Evolutionary conservation across 2,888 invertebrate genomes (phyloP), one percentile per base, ranked within the genome.

Genomic region (Busseola fusca): DNA sequence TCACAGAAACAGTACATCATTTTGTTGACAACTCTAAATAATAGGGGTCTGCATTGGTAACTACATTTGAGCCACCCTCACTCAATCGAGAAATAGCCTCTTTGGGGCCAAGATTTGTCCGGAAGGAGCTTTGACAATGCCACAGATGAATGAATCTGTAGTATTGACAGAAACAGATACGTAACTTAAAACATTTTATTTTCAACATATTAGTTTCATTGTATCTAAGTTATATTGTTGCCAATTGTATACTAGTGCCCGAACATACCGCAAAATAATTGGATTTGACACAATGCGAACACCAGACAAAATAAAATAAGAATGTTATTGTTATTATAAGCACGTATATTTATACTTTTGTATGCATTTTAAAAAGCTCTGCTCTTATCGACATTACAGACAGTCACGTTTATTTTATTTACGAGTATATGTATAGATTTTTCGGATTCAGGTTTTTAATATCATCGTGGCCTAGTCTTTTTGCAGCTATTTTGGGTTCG

Each of bases 51-150:
- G 72, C 27, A 76, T 74, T 78, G 60, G 64, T 72, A 78, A 81
- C 64, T 76, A 82, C 79, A 71, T 69, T n/a, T 72, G 67, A 70
- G 87, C 88, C 93, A 89, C 93, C 93, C 93, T 92, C 92, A 84
- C 88, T 91, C 90, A 90, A 83, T 90, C 91, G 91, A 91, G 89
- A 92, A 93, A 93, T 91, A 91, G 90, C 87, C 90, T 91, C 88
- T 92, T 91, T 91, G 87, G 91, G 91, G 88, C 88, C 90, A 90
- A 91, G 90, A 90, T 90, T 89, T 87, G 85, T 84, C 90, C 89
- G 90, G 91, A 91, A 91, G 80, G 69, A 79, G 78, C 76, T 80
- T 78, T 85, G 87, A 87, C 82, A 84, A 84, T 73, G 64, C 76
- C 83, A 86, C 68, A 87, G 88, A 88, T 42, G 45, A 34, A 75